Conservation (phyloP, 2,113 vertebrate species). For the Platycercus adscitus region DNA sequence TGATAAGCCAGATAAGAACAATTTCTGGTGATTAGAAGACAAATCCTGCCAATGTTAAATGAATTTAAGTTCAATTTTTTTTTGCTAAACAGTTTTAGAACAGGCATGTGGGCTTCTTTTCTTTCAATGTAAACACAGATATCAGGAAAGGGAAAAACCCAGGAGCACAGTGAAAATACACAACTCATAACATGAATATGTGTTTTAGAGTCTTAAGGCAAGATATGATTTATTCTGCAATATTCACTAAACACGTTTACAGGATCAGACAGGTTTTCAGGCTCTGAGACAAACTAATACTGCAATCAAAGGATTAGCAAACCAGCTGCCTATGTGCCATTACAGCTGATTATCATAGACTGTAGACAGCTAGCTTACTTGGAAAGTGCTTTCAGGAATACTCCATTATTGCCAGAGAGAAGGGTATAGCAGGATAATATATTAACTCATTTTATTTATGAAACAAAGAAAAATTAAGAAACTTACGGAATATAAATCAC, state of each 20-base stretch:
- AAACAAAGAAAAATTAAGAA: not conserved
- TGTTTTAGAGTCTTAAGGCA: conserved; percentile 19
- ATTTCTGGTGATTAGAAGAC: conserved; percentile 34
- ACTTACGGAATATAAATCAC: not conserved
- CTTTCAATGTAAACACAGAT: not conserved
- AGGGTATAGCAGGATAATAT: not conserved
- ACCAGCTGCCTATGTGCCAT: conserved; percentile 58
- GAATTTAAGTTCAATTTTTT: not conserved
- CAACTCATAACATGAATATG: not conserved
- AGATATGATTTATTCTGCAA: conserved; percentile 27
- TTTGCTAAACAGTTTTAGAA: not conserved
- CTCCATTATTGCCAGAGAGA: not conserved
- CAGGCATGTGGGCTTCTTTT: not conserved
- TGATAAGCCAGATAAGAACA: conserved; percentile 49
- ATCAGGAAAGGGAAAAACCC: conserved; percentile 10
- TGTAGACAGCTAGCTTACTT: conserved; percentile 18
- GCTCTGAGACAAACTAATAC: conserved; percentile 61
- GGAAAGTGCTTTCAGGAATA: not conserved
- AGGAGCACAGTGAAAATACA: not conserved
- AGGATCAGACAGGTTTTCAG: conserved; percentile 67
- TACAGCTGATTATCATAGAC: conserved; percentile 55
- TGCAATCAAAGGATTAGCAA: conserved; percentile 65
- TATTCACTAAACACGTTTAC: conserved; percentile 43
- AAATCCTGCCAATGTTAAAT: conserved; percentile 21
- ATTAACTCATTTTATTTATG: not conserved